Conservation (phyloP, 2,113 vertebrate species). For the Chionis minor region DNA sequence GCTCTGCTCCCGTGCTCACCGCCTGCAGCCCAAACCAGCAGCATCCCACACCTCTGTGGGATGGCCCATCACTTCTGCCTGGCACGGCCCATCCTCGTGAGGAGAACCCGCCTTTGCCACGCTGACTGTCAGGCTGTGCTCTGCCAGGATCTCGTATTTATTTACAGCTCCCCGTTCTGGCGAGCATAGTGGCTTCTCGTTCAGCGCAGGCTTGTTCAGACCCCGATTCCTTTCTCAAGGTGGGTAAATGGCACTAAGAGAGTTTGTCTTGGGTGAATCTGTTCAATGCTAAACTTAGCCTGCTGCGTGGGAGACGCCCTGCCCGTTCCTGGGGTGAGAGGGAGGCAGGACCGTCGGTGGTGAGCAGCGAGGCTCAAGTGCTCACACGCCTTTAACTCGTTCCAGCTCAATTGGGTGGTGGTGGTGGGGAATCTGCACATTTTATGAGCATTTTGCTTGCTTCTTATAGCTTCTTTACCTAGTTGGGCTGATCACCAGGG, state of each 20-base stretch:
- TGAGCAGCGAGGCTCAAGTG: neutral
- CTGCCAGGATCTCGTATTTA: neutral
- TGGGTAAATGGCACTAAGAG: neutral
- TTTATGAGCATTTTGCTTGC: neutral
- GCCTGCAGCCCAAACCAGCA: neutral
- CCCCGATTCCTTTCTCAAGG: neutral
- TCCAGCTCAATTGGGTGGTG: neutral
- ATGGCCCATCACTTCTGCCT: neutral
- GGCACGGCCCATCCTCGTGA: no score
- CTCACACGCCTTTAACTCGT: neutral
- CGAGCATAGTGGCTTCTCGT: rapidly evolving
- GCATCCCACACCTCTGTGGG: neutral
- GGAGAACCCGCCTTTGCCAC: neutral
- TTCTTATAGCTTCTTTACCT: neutral
- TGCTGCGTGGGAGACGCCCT: neutral
- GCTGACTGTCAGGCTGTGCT: neutral
- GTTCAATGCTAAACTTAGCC: neutral
- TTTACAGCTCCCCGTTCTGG: neutral
- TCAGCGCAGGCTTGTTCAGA: neutral
- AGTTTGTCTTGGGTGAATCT: neutral
- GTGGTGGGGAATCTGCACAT: neutral
- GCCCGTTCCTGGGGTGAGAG: neutral
- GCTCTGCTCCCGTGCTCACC: neutral
- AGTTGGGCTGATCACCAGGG: neutral
- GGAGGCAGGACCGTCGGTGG: neutral